Conservation (phyloP, 2,888 invertebrate genomes). For the Chymomyza procnemis region DNA sequence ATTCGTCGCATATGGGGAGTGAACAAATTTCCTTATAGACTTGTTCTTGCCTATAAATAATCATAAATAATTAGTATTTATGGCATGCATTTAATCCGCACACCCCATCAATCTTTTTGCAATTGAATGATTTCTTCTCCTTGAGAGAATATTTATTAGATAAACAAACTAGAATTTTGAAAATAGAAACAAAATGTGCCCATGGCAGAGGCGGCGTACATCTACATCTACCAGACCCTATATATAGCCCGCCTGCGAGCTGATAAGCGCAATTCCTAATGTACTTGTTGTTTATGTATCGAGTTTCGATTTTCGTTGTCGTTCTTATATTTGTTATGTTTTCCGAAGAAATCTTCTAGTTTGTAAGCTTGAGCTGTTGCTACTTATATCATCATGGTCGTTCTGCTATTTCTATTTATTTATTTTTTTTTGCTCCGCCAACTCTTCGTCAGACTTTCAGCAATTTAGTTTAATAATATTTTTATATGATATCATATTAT, state of each 20-base stretch:
- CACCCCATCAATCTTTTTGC: background rate
- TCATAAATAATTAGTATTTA: background rate
- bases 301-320: background rate
- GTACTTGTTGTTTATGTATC: background rate
- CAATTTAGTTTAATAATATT: background rate
- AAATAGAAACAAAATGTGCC: background rate
- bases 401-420: background rate
- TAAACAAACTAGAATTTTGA: background rate
- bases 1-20: too few species aligned
- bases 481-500: background rate
- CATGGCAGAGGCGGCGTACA: background rate
- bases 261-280: background rate
- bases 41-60: background rate
- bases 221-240: background rate
- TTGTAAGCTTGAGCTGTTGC: too few species aligned
- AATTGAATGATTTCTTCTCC: background rate
- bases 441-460: background rate
- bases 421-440: too few species aligned
- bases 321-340: too few species aligned
- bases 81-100: background rate
- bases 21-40: too few species aligned
- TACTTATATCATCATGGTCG: background rate
- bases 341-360: background rate
- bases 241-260: background rate
- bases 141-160: background rate